Base-by-base conservation (phyloP, 2,888 invertebrate species). In the Orthosia gothica region DNA sequence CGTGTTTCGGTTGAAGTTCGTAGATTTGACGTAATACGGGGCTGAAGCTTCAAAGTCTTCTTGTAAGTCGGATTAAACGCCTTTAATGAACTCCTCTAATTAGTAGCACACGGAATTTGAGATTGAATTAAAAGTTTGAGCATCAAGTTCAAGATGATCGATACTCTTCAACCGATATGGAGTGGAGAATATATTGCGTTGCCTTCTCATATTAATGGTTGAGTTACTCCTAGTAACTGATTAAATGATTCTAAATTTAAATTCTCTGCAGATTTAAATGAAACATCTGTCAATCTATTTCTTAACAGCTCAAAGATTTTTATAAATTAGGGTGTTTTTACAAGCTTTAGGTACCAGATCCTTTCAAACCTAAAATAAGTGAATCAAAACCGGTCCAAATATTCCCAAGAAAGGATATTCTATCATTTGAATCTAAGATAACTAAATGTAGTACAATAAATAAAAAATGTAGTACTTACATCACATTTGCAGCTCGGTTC, bases 381-480 rank as follows among this genome's bases (percentile, higher is more conserved):
- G 15, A n/a, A 45, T 16, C 15, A 23, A 45, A 72, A 32, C 15
- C 32, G 5, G 2, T 67, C 20, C 18, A 47, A 9, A 3, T 50
- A 0, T 13, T 49, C 18, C 4, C 11, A 9, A 26, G 12, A 50
- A 18, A 58, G 15, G 3, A 69, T 3, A 23, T 4, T 20, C 12
- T 50, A 49, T 49, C 57, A 26, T 18, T 20, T 16, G 7, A 50
- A 47, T 67, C 13, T 59, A 5, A 52, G 12, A 40, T 45, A 52
- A 23, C 2, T 52, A 13, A 61, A 52, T 52, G 5, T 0, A 40
- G 16, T 40, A 54, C 18, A n/a, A n/a, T n/a, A n/a, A n/a, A n/a
- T n/a, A n/a, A n/a, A n/a, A n/a, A n/a, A 58, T 54, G 52, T 64
- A 20, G 47, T 74, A 81, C 81, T 81, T 78, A 81, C 81, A n/a